These are phyloP conservation scores for Pyrgus malvae DNA, from an alignment of 2,888 invertebrate genomes.

Conservation along the genomic window DNA sequence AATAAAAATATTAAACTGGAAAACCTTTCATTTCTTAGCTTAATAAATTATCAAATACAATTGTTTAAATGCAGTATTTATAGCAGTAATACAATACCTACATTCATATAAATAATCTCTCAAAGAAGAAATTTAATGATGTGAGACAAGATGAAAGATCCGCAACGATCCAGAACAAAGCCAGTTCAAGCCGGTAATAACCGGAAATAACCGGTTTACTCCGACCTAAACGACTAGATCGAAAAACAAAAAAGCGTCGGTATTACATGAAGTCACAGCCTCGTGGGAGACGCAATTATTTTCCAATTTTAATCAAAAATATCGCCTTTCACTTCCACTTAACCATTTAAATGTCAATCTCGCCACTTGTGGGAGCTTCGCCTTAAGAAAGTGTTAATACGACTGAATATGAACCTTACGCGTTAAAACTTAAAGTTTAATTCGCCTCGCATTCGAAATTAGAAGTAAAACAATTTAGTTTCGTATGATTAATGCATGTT, in stretches of 20 bases:
- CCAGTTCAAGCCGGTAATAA: conserved; percentile 35
- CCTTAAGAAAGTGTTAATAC: conserved; percentile 45
- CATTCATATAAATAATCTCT: not conserved
- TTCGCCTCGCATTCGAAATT: conserved; percentile 28
- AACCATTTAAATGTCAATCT: conserved; percentile 82
- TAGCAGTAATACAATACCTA: not conserved
- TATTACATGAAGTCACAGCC: conserved; percentile 59
- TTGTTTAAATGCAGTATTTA: too few species aligned
- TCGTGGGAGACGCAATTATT: conserved; percentile 81
- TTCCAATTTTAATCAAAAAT: conserved; percentile 82
- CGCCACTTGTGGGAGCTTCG: conserved; percentile 43
- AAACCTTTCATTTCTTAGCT: too few species aligned
- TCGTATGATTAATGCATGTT: conserved; percentile 76
- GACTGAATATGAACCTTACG: conserved; percentile 41
- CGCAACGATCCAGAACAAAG: not conserved
- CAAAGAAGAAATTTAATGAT: too few species aligned
- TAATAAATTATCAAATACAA: too few species aligned
- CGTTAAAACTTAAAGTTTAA: conserved; percentile 37
- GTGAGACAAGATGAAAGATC: too few species aligned
- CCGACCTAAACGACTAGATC: conserved; percentile 61
- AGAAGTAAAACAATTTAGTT: conserved; percentile 65
- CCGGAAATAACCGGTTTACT: conserved; percentile 65
- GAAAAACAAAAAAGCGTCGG: conserved; percentile 46
- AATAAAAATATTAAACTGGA: too few species aligned
- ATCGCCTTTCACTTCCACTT: conserved; percentile 80